These are phyloP conservation scores for Aphelenchoides bicaudatus DNA, from an alignment of 2,888 invertebrate genomes.

Conservation along the genomic window DNA sequence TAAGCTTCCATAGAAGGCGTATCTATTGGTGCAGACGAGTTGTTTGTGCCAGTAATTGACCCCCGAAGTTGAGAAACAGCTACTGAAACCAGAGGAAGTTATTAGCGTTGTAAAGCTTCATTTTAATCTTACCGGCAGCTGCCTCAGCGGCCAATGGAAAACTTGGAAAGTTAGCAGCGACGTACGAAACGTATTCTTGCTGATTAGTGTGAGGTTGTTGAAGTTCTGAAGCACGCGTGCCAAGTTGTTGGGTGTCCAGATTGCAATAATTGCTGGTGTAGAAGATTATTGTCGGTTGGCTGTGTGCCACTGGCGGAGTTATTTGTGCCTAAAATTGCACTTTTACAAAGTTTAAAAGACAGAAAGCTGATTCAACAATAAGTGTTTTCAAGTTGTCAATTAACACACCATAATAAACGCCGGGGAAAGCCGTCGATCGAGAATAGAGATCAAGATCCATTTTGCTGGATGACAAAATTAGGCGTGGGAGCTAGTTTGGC, in stretches of 20 bases:
- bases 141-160: slow-evolving; percentile 9
- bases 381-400: background rate
- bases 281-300: background rate
- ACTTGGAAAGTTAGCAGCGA: background rate
- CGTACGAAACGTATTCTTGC: slow-evolving; percentile 5
- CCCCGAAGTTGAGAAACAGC: slow-evolving; percentile 10
- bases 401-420: slow-evolving; percentile 1
- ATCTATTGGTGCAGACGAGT: background rate
- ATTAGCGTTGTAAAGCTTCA: too few species aligned
- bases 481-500: too few species aligned
- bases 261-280: slow-evolving; percentile 7
- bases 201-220: background rate
- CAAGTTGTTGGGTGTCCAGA: background rate
- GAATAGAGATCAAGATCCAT: slow-evolving; percentile 12
- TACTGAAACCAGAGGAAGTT: too few species aligned
- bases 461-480: background rate
- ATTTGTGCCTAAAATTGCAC: too few species aligned
- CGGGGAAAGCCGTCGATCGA: slow-evolving; percentile 6
- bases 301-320: too few species aligned
- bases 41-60: too few species aligned
- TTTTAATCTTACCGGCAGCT: too few species aligned
- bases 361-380: background rate
- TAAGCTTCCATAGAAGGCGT: background rate
- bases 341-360: too few species aligned
- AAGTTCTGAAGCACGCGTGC: background rate